phyloP scores from a whole-genome alignment of 1,140 invertebrate species.

The Globodera rostochiensis region DNA sequence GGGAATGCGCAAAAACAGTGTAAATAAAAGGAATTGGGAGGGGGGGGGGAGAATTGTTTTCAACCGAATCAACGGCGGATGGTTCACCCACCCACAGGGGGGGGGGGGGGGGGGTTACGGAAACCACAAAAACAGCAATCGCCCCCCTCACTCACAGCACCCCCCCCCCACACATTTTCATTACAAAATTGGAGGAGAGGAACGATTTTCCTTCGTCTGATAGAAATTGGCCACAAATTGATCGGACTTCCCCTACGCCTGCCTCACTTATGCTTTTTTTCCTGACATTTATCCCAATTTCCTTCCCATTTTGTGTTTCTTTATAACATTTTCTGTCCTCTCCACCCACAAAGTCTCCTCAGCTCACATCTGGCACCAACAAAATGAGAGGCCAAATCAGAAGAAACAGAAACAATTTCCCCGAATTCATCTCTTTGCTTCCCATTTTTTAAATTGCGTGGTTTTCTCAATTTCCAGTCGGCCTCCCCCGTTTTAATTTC shows the following conservation, averaged over 20 bases:
- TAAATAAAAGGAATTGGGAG: background rate
- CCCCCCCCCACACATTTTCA: background rate
- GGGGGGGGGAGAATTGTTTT: constrained; percentile 13
- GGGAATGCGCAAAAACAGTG: background rate
- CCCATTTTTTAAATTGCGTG: background rate
- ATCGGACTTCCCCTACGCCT: too few species aligned
- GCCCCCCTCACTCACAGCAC: background rate
- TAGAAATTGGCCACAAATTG: too few species aligned
- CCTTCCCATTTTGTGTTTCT: background rate
- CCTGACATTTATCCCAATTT: too few species aligned
- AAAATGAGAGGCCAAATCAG: background rate
- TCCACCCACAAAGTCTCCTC: background rate
- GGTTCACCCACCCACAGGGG: background rate
- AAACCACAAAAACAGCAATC: background rate
- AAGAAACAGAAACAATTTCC: background rate
- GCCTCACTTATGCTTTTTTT: too few species aligned
- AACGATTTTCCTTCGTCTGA: background rate
- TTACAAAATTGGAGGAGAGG: background rate
- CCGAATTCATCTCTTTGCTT: background rate
- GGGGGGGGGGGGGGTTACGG: too few species aligned
- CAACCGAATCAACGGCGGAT: constrained; percentile 11
- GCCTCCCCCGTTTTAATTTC: background rate
- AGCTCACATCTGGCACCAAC: background rate
- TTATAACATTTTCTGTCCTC: too few species aligned
- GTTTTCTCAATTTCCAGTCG: background rate